Base-by-base conservation (phyloP, 2,113 vertebrate genomes). In the Tamias sibiricus region DNA sequence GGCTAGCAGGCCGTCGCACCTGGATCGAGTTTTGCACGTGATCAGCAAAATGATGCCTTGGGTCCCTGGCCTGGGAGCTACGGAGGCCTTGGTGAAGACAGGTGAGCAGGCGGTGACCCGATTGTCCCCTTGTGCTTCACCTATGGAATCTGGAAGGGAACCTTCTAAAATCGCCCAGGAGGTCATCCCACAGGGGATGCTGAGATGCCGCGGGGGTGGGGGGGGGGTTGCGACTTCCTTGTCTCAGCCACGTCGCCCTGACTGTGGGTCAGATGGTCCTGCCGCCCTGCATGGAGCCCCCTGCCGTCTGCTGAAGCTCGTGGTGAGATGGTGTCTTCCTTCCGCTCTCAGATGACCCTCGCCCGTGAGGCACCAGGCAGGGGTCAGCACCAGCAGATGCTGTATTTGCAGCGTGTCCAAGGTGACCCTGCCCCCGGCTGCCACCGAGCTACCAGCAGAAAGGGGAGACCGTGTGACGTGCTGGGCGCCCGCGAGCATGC, bases 31-130 rank as follows among this genome's bases (percentile, higher is more conserved):
- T 97, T 98, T 99, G 97, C 99, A 99, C 99, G 99, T 99, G 7
- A 99, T 99, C 91, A 99, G 99, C 98, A 99, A 99, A 99, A 99
- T 99, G 0, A 99, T 99, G 20, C 99, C 99, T 0, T 99, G 99
- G 24, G 99, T 99, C 72, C 99, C 99, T 1, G 99, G 99, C 98
- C 99, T 99, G 0, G 99, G 99, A 82, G 99, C 99, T 94, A 99
- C 99, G 90, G 99, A 99, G 57, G 99, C 99, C 17, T 98, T 99
- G 98, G 99, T 99, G 92, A 99, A 99, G 99, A 99, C 99, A 10
- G 99, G 99, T n/a, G 99, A 99, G 93, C 99, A 99, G 97, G 99
- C 99, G 98, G 99, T 99, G 97, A 99, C 99, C 95, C 99, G 99
- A 99, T 99, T 98, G 99, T 99, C 97, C 99, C 99, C 14, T 98